These are phyloP conservation scores for Chionoecetes opilio DNA, from an alignment of 1,140 invertebrate species.

Conservation along the genomic window DNA sequence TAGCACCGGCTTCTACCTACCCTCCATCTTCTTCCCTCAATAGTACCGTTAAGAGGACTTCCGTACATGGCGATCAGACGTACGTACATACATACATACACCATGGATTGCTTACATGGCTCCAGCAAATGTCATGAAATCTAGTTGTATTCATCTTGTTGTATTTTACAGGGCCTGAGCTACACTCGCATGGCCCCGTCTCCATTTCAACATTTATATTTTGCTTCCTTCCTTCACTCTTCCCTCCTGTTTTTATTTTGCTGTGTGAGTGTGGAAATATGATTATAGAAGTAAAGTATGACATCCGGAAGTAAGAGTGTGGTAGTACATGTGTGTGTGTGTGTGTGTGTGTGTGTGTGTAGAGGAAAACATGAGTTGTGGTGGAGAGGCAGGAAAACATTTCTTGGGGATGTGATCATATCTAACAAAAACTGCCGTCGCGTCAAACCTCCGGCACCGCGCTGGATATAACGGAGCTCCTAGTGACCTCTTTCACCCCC, in stretches of 20 bases:
- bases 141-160: too few species aligned
- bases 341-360: too few species aligned
- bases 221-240: not conserved
- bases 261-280: too few species aligned
- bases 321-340: too few species aligned
- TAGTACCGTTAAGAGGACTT: not conserved
- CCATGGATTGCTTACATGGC: not conserved
- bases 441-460: not conserved
- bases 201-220: not conserved
- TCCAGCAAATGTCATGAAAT: too few species aligned
- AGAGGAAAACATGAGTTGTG: too few species aligned
- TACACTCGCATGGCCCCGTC: too few species aligned
- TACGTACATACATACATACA: too few species aligned
- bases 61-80: not conserved
- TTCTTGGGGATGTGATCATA: not conserved
- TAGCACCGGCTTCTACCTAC: not conserved
- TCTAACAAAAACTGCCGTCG: not conserved
- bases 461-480: constrained; percentile 4
- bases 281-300: too few species aligned
- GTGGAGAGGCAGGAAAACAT: not conserved
- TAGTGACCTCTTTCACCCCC: constrained; percentile 22
- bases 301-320: too few species aligned
- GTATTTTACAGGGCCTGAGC: too few species aligned
- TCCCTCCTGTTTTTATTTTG: too few species aligned
- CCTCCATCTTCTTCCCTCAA: not conserved